phyloP scores from a whole-genome alignment of 1,140 invertebrate species.

The Bactericera cockerelli region DNA sequence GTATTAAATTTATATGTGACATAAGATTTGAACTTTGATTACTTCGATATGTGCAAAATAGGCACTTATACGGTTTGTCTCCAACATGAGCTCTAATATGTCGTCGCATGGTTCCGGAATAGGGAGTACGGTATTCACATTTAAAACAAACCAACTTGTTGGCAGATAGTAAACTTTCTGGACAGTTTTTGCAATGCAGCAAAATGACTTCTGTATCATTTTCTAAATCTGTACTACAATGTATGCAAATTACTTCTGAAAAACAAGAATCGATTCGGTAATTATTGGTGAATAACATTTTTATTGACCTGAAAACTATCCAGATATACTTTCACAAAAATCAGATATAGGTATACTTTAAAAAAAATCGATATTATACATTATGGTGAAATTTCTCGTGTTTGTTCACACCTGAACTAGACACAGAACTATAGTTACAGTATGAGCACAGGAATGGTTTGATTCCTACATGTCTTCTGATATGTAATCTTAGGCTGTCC shows the following conservation, averaged over 20 bases:
- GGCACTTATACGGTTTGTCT: neutral
- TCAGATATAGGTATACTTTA: too few relatives aligned
- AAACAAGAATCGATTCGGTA: neutral
- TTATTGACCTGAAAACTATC: too few relatives aligned
- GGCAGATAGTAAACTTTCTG: neutral
- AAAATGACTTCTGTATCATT: neutral
- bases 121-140: neutral
- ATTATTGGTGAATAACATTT: too few relatives aligned
- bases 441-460: conserved; percentile 16
- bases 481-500: conserved; percentile 13
- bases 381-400: conserved; percentile 13
- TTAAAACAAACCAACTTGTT: neutral
- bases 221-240: neutral
- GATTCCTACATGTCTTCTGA: conserved; percentile 16
- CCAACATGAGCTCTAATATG: conserved; percentile 8
- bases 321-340: too few relatives aligned
- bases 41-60: neutral
- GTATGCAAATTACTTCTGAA: neutral
- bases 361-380: too few relatives aligned
- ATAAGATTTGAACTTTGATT: neutral
- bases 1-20: neutral
- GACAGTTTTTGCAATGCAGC: neutral
- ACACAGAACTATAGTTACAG: conserved; percentile 31
- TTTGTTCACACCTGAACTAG: conserved; percentile 17
- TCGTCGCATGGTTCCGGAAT: neutral